Conservation (phyloP, 2,113 vertebrate genomes). For the Dromaius novaehollandiae region DNA sequence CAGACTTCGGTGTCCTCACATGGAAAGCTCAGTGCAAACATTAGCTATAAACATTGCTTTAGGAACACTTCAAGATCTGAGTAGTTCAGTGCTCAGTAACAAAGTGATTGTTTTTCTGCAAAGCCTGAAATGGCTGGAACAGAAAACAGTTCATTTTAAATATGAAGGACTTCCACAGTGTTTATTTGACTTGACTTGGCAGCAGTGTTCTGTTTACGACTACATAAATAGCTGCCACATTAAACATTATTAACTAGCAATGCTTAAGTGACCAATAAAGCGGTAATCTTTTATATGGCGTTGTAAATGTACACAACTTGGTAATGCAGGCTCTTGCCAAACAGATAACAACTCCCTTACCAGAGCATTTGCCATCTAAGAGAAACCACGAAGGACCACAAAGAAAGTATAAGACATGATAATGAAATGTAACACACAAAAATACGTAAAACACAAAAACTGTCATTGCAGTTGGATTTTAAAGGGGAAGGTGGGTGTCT, state of each 20-base stretch:
- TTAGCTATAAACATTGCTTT: neutral
- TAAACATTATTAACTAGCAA: conserved; percentile 41
- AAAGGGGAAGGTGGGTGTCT: neutral
- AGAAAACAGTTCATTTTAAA: neutral
- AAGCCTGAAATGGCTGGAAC: neutral
- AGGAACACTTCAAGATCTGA: neutral
- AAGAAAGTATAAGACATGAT: neutral
- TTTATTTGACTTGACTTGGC: conserved; percentile 41
- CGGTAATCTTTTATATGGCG: conserved; percentile 44
- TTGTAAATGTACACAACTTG: conserved; percentile 16
- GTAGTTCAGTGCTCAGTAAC: neutral
- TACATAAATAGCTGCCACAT: conserved; percentile 34
- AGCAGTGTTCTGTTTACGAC: neutral
- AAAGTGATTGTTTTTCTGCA: neutral
- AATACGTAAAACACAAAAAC: neutral
- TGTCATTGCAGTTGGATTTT: neutral
- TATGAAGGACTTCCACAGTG: neutral
- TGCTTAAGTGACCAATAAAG: conserved; percentile 59
- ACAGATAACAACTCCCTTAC: conserved; percentile 41
- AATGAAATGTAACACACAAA: neutral
- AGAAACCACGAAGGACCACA: neutral
- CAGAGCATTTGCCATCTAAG: neutral
- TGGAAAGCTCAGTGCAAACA: fast-evolving
- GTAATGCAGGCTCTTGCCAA: neutral
- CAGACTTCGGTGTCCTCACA: neutral